A percentile compares a stretch with the other conserved stretches of the same genome.
These are phyloP conservation scores for Aphis craccivora DNA, from an alignment of 1,140 invertebrate species.

Conservation along the genomic window DNA sequence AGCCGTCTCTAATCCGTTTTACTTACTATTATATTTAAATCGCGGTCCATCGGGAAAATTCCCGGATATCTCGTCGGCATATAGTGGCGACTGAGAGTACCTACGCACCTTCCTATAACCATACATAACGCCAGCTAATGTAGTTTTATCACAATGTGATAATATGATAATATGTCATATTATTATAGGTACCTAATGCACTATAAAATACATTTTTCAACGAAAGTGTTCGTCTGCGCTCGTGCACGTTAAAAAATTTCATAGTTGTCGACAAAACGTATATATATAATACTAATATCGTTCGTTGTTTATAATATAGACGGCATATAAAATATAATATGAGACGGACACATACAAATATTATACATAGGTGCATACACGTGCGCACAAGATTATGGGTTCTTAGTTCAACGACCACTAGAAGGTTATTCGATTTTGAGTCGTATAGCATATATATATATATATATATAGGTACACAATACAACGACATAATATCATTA, in stretches of 20 bases:
- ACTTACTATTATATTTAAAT: too few relatives aligned
- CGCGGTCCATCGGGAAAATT: too few relatives aligned
- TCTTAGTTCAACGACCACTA: slow-evolving; percentile 55
- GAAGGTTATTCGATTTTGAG: slow-evolving; percentile 55
- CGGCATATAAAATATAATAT: background rate
- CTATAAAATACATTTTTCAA: background rate
- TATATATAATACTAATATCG: background rate
- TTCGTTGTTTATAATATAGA: background rate
- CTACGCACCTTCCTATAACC: too few relatives aligned
- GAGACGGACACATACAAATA: background rate
- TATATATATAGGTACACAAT: background rate
- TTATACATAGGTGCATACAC: background rate
- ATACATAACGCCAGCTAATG: background rate
- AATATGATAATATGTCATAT: too few relatives aligned
- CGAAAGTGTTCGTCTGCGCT: background rate
- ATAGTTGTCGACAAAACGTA: background rate
- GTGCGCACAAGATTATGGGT: background rate
- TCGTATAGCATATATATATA: background rate
- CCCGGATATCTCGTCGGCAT: too few relatives aligned
- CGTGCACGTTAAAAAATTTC: background rate
- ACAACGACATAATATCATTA: background rate
- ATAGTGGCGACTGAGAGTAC: too few relatives aligned
- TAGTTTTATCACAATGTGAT: background rate
- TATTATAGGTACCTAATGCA: background rate
- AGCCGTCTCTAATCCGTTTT: too few relatives aligned